Evolutionary conservation across 2,113 vertebrate species (phyloP), one percentile per base, ranked within the genome.

Genomic region (Macrotis lagotis): DNA sequence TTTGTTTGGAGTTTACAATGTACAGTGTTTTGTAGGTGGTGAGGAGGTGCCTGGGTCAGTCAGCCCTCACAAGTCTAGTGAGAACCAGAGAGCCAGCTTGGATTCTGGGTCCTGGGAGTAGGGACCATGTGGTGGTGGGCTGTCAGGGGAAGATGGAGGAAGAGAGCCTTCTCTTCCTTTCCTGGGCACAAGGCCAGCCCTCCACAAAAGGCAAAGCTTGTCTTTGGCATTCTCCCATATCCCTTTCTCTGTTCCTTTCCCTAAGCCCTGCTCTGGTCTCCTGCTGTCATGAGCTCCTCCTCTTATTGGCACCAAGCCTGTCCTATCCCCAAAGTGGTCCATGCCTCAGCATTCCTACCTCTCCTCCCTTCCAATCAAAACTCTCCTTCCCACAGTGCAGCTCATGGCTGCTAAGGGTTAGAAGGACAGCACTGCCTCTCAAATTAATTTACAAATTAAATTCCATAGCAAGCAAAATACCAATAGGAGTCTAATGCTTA

Each of bases 311-410:
- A 44, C n/a, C 37, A 44, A 22, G 66, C 66, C 66, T 83, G n/a
- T 24, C 66, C 66, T 83, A 83, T 83, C 66, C n/a, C n/a, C 66
- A 44, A 44, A 83, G 19, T 83, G n/a, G n/a, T 83, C 66, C 66
- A 83, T 83, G 66, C 66, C n/a, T 83, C 66, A 83, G 66, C 66
- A 83, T 83, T 83, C n/a, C 66, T 83, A 83, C 66, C n/a, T 83
- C 66, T 19, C 66, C 6, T 83, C 59, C 22, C 59, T 16, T 83
- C 66, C 66, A 83, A 44, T 83, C 66, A 44, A 83, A 83, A 83
- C n/a, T 83, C 19, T 24, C n/a, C 66, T 83, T 83, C n/a, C 19
- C 66, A n/a, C n/a, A 83, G 66, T 44, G 66, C 66, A 19, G 37
- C 66, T 74, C 37, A 44, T 74, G 66, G 14, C 37, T 2, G 19